A percentile compares a stretch with the other conserved stretches of the same genome.
phyloP scores from a whole-genome alignment of 1,140 invertebrate species.

The Tribolium castaneum region DNA sequence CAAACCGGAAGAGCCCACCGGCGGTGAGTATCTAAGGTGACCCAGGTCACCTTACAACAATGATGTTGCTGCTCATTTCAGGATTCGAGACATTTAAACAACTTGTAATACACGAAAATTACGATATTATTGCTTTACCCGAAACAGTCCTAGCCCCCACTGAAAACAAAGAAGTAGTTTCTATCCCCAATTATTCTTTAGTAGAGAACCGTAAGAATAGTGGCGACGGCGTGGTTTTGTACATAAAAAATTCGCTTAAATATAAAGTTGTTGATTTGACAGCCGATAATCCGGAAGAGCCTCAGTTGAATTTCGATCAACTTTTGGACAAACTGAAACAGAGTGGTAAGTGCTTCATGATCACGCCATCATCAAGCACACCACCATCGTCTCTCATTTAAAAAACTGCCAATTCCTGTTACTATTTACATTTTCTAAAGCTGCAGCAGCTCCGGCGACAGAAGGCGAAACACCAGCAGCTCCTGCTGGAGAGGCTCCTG shows the following conservation, averaged over 20 bases:
- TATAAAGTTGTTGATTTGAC: constrained; percentile 57
- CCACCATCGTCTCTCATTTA: background rate
- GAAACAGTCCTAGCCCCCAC: constrained; percentile 54
- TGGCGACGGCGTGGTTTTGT: constrained; percentile 55
- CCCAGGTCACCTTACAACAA: constrained; percentile 55
- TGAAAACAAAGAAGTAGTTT: constrained; percentile 52
- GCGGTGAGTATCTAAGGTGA: background rate
- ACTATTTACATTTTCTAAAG: background rate
- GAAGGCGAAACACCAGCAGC: constrained; percentile 55
- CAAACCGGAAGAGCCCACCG: constrained; percentile 9
- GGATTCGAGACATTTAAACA: constrained; percentile 57
- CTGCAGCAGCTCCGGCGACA: constrained; percentile 46
- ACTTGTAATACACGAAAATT: constrained; percentile 54
- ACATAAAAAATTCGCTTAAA: constrained; percentile 57
- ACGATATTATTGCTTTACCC: constrained; percentile 54
- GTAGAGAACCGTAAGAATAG: constrained; percentile 55
- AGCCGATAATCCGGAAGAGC: constrained; percentile 44
- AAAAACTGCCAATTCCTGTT: background rate
- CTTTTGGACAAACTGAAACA: constrained; percentile 22
- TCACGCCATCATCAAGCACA: constrained; percentile 9
- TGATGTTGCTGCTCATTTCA: constrained; percentile 47
- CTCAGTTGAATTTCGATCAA: constrained; percentile 42
- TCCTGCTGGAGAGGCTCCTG: constrained; percentile 56
- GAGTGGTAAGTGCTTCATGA: constrained; percentile 21
- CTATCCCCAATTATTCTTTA: constrained; percentile 55